These are phyloP conservation scores for Hydrotaea diabolus DNA, from an alignment of 2,888 invertebrate genomes.

Conservation along the genomic window DNA sequence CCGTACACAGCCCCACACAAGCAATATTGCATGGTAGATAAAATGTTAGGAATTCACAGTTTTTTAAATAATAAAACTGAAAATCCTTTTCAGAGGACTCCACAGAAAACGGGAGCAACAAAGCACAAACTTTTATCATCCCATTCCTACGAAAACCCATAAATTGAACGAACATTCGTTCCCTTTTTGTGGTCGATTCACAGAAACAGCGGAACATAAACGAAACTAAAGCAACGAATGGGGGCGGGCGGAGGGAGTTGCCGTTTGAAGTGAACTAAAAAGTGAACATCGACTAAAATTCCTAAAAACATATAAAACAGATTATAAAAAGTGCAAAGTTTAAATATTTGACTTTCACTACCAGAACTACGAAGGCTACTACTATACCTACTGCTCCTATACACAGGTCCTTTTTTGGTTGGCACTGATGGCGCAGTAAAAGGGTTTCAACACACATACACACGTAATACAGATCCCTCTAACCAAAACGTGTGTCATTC, in stretches of 20 bases:
- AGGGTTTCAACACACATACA: neutral
- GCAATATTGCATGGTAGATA: conserved; percentile 60
- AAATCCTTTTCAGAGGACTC: conserved; percentile 14
- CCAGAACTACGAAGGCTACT: neutral
- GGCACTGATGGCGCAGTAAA: neutral
- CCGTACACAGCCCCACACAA: neutral
- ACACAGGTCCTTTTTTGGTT: neutral
- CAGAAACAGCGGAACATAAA: neutral
- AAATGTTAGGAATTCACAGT: conserved; percentile 63
- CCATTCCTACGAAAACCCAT: conserved; percentile 3
- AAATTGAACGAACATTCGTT: conserved; percentile 52
- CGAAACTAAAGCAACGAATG: conserved; percentile 5
- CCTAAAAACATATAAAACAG: conserved; percentile 63
- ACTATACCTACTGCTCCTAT: neutral
- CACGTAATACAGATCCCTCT: neutral
- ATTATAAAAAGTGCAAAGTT: conserved; percentile 66
- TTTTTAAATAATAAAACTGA: conserved; percentile 53
- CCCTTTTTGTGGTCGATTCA: conserved; percentile 14
- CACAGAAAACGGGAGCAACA: neutral
- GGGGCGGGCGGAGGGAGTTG: no score
- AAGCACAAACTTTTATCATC: neutral
- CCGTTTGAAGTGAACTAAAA: neutral
- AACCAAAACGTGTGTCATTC: neutral
- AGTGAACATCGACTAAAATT: conserved; percentile 43
- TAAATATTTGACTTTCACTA: conserved; percentile 61